These are phyloP conservation scores for Malurus cyaneus DNA, from an alignment of 2,113 vertebrate species.

Conservation along the genomic window DNA sequence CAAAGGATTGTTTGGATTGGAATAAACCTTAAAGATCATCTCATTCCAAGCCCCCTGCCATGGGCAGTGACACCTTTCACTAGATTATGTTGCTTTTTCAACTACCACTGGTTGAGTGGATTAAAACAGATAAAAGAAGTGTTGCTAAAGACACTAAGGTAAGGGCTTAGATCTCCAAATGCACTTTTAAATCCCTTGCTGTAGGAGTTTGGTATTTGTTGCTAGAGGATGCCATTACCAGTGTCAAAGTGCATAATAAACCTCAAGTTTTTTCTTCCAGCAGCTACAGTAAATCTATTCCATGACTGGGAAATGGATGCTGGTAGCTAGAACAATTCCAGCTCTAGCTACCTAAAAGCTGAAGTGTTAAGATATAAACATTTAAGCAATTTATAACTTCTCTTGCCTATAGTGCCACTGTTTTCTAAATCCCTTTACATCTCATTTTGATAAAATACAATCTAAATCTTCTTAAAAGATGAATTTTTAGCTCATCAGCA, in stretches of 20 bases:
- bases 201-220: background rate
- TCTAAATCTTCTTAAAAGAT: background rate
- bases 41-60: background rate
- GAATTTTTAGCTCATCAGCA: background rate
- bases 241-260: background rate
- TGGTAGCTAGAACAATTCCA: background rate
- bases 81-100: background rate
- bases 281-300: background rate
- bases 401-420: background rate
- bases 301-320: background rate
- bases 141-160: background rate
- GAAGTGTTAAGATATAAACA: fast-evolving
- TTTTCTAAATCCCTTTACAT: background rate
- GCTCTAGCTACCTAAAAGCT: background rate
- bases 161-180: background rate
- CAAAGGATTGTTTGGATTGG: background rate
- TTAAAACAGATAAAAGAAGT: background rate
- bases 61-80: background rate
- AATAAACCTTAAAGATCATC: background rate
- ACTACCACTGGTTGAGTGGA: background rate
- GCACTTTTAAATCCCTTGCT: background rate
- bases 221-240: background rate
- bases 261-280: background rate
- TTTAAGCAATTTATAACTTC: background rate
- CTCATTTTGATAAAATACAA: background rate